Percentiles rank a stretch among this genome's conserved stretches.
Evolutionary conservation across 2,113 vertebrate species (phyloP).

Genomic region (Spilogale gracilis): DNA sequence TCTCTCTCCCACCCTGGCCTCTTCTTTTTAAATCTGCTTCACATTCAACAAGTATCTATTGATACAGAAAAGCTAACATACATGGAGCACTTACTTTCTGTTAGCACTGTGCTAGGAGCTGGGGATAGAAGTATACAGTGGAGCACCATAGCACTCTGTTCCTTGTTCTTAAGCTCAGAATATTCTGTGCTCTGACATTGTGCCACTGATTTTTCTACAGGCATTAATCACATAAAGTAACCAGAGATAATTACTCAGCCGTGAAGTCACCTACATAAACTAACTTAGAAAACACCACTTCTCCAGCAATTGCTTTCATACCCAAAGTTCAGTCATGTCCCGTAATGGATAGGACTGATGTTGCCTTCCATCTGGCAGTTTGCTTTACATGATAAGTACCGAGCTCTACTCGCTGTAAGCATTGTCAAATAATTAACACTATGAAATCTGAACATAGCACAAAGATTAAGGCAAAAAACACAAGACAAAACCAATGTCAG

Average conservation of each 20-base stretch:
- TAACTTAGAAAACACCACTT: not conserved
- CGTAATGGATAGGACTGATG: not conserved
- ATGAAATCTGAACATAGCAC: not conserved
- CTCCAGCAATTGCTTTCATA: not conserved
- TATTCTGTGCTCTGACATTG: not conserved
- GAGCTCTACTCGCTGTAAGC: not conserved
- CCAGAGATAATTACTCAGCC: not conserved
- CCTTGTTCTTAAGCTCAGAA: not conserved
- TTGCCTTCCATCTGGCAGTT: not conserved
- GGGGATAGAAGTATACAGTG: fast-evolving
- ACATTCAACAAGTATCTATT: not conserved
- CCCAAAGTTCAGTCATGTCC: not conserved
- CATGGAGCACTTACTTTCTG: not conserved
- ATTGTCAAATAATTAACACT: not conserved
- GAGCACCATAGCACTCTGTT: not conserved
- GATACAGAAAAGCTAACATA: not conserved
- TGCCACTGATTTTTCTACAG: not conserved
- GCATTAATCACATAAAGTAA: no score
- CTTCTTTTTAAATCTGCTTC: not conserved
- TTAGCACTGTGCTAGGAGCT: not conserved
- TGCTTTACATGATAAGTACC: not conserved
- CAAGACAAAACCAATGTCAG: not conserved
- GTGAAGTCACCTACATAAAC: not conserved
- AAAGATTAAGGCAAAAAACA: conserved; percentile 11
- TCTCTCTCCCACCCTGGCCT: not conserved